A percentile compares a stretch with the other conserved stretches of the same genome.
These are phyloP conservation scores for Gallinago nigripennis DNA, from an alignment of 2,797 vertebrate genomes.

Conservation along the genomic window DNA sequence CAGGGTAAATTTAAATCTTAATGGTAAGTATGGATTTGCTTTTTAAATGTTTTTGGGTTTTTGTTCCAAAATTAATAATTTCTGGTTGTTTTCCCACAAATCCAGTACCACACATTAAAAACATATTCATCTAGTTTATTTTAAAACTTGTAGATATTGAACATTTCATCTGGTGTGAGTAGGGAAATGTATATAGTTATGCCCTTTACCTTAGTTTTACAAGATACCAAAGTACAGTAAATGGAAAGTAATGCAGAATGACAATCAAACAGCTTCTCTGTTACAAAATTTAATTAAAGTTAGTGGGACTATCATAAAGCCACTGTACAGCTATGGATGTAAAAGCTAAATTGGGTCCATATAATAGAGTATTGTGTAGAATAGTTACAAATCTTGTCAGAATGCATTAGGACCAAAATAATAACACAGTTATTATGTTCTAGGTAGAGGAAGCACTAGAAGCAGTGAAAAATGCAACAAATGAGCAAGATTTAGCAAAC, in stretches of 20 bases:
- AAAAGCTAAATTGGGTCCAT: not conserved
- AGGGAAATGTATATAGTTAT: not conserved
- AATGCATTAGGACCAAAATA: not conserved
- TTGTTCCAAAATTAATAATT: not conserved
- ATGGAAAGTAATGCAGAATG: not conserved
- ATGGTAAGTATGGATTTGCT: not conserved
- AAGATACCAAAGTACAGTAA: not conserved
- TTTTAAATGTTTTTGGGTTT: not conserved
- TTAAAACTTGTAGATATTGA: not conserved
- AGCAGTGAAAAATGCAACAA: constrained; percentile 95
- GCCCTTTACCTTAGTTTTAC: not conserved
- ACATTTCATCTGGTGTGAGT: not conserved
- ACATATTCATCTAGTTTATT: not conserved
- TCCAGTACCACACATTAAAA: not conserved
- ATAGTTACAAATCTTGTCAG: not conserved
- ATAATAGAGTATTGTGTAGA: not conserved
- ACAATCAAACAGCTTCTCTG: not conserved
- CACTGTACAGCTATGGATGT: not conserved
- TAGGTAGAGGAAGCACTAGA: constrained; percentile 96
- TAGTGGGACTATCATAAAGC: not conserved
- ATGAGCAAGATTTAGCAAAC: constrained; percentile 96
- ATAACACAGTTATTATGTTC: not conserved
- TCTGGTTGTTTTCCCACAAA: not conserved
- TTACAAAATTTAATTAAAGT: not conserved
- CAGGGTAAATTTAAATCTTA: not conserved